Evolutionary conservation across 2,113 vertebrate species (phyloP).

Genomic region (Chunga burmeisteri): DNA sequence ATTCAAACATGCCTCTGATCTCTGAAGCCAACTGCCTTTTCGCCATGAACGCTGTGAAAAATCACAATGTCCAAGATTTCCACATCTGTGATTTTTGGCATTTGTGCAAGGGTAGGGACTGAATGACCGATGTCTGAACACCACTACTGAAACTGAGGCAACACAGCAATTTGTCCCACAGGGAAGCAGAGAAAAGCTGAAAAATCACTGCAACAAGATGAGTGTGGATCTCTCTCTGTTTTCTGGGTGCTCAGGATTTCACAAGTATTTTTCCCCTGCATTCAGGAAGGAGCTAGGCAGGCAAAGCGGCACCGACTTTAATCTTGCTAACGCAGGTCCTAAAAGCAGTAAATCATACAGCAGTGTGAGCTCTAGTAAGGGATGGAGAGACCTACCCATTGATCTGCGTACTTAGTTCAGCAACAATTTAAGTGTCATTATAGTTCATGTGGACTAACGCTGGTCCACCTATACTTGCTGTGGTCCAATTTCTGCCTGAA

Average conservation of each 20-base stretch:
- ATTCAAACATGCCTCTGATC: conserved; percentile 21
- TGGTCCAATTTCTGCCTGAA: neutral
- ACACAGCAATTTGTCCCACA: neutral
- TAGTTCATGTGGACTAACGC: neutral
- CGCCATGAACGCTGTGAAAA: conserved; percentile 22
- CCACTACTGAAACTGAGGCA: neutral
- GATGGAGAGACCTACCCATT: neutral
- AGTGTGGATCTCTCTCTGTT: neutral
- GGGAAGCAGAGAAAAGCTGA: neutral
- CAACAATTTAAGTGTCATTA: neutral
- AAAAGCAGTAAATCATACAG: neutral
- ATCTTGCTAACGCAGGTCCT: neutral
- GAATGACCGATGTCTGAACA: neutral
- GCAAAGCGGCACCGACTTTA: neutral
- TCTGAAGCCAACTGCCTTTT: neutral
- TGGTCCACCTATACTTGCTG: neutral
- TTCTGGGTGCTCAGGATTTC: neutral
- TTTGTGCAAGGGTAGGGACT: neutral
- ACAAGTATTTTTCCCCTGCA: neutral
- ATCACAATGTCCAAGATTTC: neutral
- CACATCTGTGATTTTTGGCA: conserved; percentile 31
- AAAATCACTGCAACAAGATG: neutral
- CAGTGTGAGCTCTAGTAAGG: neutral
- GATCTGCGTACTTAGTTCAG: conserved; percentile 6
- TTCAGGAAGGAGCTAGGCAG: neutral